Evolutionary conservation across 2,113 vertebrate species (phyloP), one percentile per base, ranked within the genome.

Genomic region (Haplochromis burtoni): DNA sequence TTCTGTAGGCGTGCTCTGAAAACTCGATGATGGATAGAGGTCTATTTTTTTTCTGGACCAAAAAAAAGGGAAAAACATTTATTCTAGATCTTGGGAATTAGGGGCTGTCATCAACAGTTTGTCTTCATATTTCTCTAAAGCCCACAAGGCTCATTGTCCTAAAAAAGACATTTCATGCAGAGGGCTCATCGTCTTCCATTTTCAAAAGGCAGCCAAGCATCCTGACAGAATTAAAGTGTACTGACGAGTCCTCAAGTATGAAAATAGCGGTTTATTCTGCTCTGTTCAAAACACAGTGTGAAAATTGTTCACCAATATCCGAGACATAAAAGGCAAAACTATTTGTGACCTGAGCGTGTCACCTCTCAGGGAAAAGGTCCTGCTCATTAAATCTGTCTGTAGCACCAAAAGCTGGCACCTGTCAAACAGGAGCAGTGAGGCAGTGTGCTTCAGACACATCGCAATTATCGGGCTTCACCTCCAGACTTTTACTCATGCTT

Each of bases 91-190:
- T 91, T 90, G 93, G 91, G 91, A 92, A 90, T 94, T 92, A 86
- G 80, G 81, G 82, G 82, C 80, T 85, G 93, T 86, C 88, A 85
- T 88, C 88, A 90, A 91, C 92, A 87, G 51, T 93, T 94, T 92
- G 86, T 91, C 93, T 94, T 87, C 85, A 82, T 93, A 86, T 80
- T 59, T 86, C 91, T 83, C 85, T 51, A 88, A 92, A 88, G 85
- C 90, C 92, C 93, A 89, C 33, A 90, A 93, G 92, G 81, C 86
- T 93, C 90, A 84, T 95, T 94, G 92, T 94, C 91, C 92, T 92
- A 92, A 78, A 93, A 94, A 94, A 94, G 84, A 93, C 85, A 83
- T 90, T 93, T 92, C 78, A 84, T 57, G 31, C 42, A 40, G 33
- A 81, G 68, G 29, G 86, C 82, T 93, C 87, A 88, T 82, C 87